A percentile compares a stretch with the other conserved stretches of the same genome.
These are phyloP conservation scores for Pristionchus entomophagus DNA, from an alignment of 2,888 invertebrate genomes.

Conservation along the genomic window DNA sequence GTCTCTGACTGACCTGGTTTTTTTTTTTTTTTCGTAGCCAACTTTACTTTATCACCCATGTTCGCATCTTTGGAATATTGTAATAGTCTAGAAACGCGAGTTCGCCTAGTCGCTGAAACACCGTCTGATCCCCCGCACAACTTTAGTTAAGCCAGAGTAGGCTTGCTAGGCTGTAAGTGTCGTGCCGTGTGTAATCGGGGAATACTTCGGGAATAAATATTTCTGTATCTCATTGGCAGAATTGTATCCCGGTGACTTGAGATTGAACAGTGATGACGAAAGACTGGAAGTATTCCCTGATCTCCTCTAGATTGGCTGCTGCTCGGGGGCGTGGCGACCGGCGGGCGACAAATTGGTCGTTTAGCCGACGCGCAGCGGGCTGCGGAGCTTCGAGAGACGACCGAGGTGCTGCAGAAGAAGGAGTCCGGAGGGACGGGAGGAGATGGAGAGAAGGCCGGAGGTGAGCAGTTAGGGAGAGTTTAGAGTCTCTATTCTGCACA, in stretches of 20 bases:
- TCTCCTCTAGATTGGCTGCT: conserved; percentile 31
- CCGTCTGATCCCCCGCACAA: too few relatives aligned
- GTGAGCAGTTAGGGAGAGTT: too few relatives aligned
- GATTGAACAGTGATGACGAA: neutral
- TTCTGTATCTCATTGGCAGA: neutral
- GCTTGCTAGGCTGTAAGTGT: too few relatives aligned
- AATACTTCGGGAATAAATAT: neutral
- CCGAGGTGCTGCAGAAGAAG: neutral
- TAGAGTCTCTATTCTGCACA: too few relatives aligned
- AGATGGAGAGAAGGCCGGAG: conserved; percentile 12
- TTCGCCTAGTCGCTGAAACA: too few relatives aligned
- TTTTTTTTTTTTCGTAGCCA: too few relatives aligned
- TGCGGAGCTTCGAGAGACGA: neutral
- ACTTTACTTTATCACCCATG: too few relatives aligned
- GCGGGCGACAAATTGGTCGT: conserved; percentile 26
- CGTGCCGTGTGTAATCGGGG: neutral
- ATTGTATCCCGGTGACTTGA: neutral
- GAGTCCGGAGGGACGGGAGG: conserved; percentile 24
- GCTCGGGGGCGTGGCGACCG: conserved; percentile 12
- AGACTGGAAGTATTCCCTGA: conserved; percentile 7
- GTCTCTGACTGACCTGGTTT: too few relatives aligned
- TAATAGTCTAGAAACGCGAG: too few relatives aligned
- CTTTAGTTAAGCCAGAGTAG: too few relatives aligned
- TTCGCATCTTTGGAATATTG: too few relatives aligned
- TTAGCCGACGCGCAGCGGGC: conserved; percentile 33